phyloP scores from a whole-genome alignment of 2,113 vertebrate genomes.

The Boulengeromyrus knoepffleri region DNA sequence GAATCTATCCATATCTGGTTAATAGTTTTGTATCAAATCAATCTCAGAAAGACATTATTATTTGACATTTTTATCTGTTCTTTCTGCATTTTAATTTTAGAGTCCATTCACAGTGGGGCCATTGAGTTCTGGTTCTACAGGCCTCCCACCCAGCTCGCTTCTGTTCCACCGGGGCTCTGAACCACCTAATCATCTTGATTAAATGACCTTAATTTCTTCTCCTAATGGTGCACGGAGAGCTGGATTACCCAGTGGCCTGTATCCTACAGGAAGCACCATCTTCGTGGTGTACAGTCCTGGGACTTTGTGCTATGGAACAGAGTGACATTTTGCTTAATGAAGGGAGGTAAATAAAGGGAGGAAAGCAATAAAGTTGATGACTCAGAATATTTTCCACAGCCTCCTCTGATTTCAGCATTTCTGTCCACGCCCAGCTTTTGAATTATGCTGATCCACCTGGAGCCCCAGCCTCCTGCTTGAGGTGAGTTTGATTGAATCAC shows the following conservation, averaged over 20 bases:
- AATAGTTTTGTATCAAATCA: not conserved
- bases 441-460: not conserved
- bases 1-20: not conserved
- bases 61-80: not conserved
- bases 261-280: not conserved
- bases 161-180: not conserved
- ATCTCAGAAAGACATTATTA: not conserved
- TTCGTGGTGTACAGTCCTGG: not conserved
- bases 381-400: not conserved
- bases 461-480: not conserved
- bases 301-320: not conserved
- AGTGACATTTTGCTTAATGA: conserved; percentile 6
- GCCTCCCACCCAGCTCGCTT: not conserved
- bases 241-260: not conserved
- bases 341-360: not conserved
- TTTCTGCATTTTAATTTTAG: not conserved
- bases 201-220: not conserved
- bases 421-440: not conserved
- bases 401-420: not conserved
- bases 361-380: not conserved
- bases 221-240: not conserved
- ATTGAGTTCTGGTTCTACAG: not conserved
- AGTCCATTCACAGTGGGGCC: not conserved
- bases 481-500: not conserved
- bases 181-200: conserved; percentile 4